Evolutionary conservation across 2,888 invertebrate species (phyloP).

Genomic region (Leptinotarsa haldemani): DNA sequence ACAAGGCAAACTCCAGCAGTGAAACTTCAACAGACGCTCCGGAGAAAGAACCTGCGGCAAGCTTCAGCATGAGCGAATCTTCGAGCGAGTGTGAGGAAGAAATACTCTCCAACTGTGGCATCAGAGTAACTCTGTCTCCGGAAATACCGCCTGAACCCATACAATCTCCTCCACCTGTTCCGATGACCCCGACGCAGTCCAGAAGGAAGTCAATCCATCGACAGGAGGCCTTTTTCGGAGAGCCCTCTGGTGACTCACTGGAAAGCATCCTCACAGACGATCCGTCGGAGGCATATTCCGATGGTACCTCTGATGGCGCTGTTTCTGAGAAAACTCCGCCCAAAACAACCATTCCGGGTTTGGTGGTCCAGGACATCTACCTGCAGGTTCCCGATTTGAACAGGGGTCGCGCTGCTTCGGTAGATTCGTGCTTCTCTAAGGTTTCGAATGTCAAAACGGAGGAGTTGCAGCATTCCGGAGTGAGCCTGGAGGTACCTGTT

Average conservation of each 20-base stretch:
- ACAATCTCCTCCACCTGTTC: conserved; percentile 60
- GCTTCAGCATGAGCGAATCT: conserved; percentile 69
- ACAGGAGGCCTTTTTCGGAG: conserved; percentile 85
- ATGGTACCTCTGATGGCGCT: conserved; percentile 60
- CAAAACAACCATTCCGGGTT: conserved; percentile 55
- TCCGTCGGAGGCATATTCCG: conserved; percentile 63
- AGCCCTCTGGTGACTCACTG: conserved; percentile 73
- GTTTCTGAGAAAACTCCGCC: conserved; percentile 46
- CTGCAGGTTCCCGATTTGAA: conserved; percentile 83
- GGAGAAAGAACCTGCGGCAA: conserved; percentile 50
- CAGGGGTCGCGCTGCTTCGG: conserved; percentile 87
- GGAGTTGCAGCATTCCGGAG: conserved; percentile 74
- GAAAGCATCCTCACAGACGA: conserved; percentile 73
- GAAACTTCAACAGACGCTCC: conserved; percentile 37
- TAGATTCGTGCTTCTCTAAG: conserved; percentile 88
- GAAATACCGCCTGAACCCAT: conserved; percentile 66
- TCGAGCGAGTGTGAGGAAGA: conserved; percentile 66
- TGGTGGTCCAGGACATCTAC: conserved; percentile 63
- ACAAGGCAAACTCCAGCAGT: conserved; percentile 58
- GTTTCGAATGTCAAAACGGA: conserved; percentile 79
- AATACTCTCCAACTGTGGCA: conserved; percentile 69
- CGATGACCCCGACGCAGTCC: conserved; percentile 58
- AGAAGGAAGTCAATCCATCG: conserved; percentile 82
- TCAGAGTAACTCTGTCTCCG: conserved; percentile 75
- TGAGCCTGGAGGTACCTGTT: conserved; percentile 78